Base-by-base conservation (phyloP, 2,113 vertebrate genomes). In the Muntiacus muntjak region DNA sequence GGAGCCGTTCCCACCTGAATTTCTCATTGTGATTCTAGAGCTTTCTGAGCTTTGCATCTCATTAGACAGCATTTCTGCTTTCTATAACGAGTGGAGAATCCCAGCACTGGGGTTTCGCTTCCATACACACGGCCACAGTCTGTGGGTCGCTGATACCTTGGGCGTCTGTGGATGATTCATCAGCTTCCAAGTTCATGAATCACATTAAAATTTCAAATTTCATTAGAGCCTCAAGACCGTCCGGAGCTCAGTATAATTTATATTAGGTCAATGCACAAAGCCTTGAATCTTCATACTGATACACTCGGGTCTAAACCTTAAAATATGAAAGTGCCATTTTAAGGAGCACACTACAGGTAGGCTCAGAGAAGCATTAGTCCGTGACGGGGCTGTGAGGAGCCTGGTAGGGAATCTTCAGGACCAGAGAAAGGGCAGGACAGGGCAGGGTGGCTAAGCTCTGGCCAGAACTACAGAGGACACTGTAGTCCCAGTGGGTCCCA, bases 391-490 rank as follows among this genome's bases (percentile, higher is more conserved):
- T 28, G 16, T 62, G 15, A n/a, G 55, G 21, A n/a, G 43, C 7
- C 40, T 47, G 74, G 40, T 15, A 14, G 13, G 52, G 30, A 50
- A 25, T 33, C 47, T 23, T 40, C 9, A 16, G 79, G 26, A 33
- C 76, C 55, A 58, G 88, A 78, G 54, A 43, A 14, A 6, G 12
- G 9, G 43, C 74, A 79, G 33, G 15, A 33, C 36, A 7, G 1
- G 33, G 23, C 1, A 10, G 1, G 14, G 7, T 23, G 40, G 23
- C 30, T 0, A 0, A 64, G 14, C 40, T 45, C 36, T 45, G 81
- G 62, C 62, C 36, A 36, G 50, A 30, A 17, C n/a, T 11, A 4
- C 43, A 60, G 7, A 21, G 25, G 14, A 3, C 13, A 2, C 26
- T 36, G 28, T 1, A 3, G 26, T 55, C 50, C 28, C 3, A 45